Evolutionary conservation across 2,113 vertebrate species (phyloP).

Genomic region (Anarrhichthys ocellatus): DNA sequence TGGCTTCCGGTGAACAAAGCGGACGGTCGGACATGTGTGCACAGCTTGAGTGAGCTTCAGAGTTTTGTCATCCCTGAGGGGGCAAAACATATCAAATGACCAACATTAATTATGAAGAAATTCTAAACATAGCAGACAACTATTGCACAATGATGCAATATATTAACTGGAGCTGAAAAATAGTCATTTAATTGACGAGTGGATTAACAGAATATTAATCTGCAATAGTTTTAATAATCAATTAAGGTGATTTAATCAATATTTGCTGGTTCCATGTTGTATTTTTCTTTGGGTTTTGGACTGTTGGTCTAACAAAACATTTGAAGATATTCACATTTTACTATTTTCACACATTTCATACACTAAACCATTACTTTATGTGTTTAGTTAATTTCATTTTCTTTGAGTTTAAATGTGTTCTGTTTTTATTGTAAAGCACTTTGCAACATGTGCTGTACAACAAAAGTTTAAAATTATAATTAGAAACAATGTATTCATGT

Average conservation of each 20-base stretch:
- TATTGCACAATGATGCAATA: not conserved
- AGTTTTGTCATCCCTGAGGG: not conserved
- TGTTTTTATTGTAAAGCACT: not conserved
- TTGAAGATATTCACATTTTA: not conserved
- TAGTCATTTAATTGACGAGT: not conserved
- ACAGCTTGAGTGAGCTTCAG: not conserved
- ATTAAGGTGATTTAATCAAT: not conserved
- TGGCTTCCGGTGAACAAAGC: not conserved
- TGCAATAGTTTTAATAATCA: not conserved
- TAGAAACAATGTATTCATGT: not conserved
- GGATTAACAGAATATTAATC: not conserved
- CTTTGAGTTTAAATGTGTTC: no score
- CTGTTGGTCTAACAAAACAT: not conserved
- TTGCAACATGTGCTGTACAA: not conserved
- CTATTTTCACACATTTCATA: not conserved
- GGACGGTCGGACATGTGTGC: constrained; percentile 16
- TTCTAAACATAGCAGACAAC: not conserved
- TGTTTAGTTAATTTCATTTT: not conserved
- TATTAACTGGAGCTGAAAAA: not conserved
- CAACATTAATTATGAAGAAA: not conserved
- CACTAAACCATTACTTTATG: not conserved
- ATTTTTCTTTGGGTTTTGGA: not conserved
- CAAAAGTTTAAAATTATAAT: not conserved
- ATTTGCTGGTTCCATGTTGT: not conserved
- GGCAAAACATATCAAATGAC: not conserved